Evolutionary conservation across 2,888 invertebrate species (phyloP).

Genomic region (Ormyrus labotus): DNA sequence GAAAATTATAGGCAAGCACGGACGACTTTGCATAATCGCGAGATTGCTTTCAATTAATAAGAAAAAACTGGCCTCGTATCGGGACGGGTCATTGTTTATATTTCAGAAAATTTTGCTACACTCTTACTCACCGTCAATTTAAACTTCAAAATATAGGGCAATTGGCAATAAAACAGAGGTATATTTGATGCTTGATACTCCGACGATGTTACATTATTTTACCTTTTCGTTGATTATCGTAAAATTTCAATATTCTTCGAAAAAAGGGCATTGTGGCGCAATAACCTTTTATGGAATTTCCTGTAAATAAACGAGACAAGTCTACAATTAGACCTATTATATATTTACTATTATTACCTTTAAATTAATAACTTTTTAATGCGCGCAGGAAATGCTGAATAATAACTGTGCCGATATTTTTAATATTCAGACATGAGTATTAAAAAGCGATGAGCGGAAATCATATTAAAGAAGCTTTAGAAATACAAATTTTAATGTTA

Average conservation of each 20-base stretch:
- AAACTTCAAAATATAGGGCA: constrained; percentile 22
- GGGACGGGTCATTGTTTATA: background rate
- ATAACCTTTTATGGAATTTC: too few species aligned
- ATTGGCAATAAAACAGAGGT: background rate
- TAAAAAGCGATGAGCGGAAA: background rate
- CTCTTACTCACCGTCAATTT: background rate
- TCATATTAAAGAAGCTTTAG: constrained; percentile 27
- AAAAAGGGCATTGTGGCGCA: too few species aligned
- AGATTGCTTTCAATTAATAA: constrained; percentile 55
- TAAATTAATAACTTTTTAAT: too few species aligned
- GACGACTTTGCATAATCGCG: constrained; percentile 46
- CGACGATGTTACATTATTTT: background rate
- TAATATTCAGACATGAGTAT: too few species aligned
- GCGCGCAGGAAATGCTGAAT: too few species aligned
- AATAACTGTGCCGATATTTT: too few species aligned
- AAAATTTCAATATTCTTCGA: too few species aligned
- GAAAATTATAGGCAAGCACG: constrained; percentile 25
- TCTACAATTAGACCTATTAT: too few species aligned
- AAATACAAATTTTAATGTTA: constrained; percentile 3
- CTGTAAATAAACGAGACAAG: too few species aligned
- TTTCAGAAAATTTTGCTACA: background rate
- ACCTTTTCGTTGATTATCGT: too few species aligned
- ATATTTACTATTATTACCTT: too few species aligned
- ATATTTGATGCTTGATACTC: background rate
- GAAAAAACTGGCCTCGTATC: background rate